Conservation (phyloP, 2,888 invertebrate genomes). For the Drosophila histrio region DNA sequence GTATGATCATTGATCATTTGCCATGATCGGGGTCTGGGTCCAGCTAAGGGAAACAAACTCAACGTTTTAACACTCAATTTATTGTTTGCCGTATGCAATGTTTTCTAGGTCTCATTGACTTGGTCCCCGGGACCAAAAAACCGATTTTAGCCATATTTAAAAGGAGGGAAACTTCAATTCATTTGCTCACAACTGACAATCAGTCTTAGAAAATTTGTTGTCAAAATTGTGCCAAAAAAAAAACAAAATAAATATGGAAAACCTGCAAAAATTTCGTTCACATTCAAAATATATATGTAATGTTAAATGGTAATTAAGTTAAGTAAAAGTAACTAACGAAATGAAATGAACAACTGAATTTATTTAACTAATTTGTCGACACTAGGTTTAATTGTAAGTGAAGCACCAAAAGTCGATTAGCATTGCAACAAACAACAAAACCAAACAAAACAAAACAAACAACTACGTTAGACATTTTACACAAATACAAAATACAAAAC, state of each 20-base stretch:
- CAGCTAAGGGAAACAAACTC: slow-evolving; percentile 1
- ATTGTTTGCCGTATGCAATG: slow-evolving; percentile 21
- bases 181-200: slow-evolving; percentile 77
- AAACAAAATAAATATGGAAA: slow-evolving; percentile 30
- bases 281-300: slow-evolving; percentile 4
- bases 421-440: slow-evolving; percentile 53
- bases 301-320: not conserved
- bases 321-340: slow-evolving; percentile 40
- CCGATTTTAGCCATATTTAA: slow-evolving; percentile 67
- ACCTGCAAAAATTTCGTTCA: slow-evolving; percentile 53
- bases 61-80: slow-evolving; percentile 14
- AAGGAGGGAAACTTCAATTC: slow-evolving; percentile 29
- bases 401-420: slow-evolving; percentile 75
- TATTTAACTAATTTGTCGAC: slow-evolving; percentile 64
- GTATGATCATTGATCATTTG: slow-evolving; percentile 84
- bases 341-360: slow-evolving; percentile 76
- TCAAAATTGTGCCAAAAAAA: slow-evolving; percentile 70
- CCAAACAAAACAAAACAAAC: slow-evolving; percentile 22
- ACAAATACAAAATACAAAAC: slow-evolving; percentile 48
- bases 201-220: slow-evolving; percentile 65
- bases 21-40: slow-evolving; percentile 9
- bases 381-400: slow-evolving; percentile 67
- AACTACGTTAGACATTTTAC: slow-evolving; percentile 58
- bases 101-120: slow-evolving; percentile 32
- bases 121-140: slow-evolving; percentile 73